Percentiles rank a stretch among this genome's conserved stretches.
These are phyloP conservation scores for Chaetodon trifasciatus DNA, from an alignment of 2,797 vertebrate species.

Conservation along the genomic window DNA sequence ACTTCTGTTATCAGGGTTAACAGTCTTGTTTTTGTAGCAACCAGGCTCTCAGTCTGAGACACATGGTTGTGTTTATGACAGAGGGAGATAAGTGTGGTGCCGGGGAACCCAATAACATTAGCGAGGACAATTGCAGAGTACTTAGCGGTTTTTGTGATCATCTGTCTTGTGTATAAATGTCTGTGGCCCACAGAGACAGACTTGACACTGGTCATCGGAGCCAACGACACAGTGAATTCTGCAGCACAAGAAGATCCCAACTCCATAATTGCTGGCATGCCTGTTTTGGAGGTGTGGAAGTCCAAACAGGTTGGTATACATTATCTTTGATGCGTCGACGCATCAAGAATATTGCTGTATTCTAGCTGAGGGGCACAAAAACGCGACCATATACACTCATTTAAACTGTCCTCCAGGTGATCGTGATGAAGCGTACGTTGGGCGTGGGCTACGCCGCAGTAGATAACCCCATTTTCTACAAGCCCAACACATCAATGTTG, in stretches of 20 bases:
- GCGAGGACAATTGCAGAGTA: constrained; percentile 9
- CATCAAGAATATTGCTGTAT: background rate
- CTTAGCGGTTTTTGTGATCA: constrained; percentile 12
- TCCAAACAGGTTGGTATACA: constrained; percentile 80
- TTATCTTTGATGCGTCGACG: background rate
- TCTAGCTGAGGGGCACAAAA: background rate
- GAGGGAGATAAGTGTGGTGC: constrained; percentile 62
- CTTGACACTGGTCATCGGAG: constrained; percentile 84
- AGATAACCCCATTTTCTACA: constrained; percentile 89
- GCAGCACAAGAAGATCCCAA: constrained; percentile 87
- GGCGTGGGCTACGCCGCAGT: constrained; percentile 89
- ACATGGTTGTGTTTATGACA: constrained; percentile 80
- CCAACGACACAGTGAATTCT: constrained; percentile 88
- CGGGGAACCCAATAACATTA: constrained; percentile 38
- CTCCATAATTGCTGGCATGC: constrained; percentile 85
- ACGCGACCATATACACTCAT: background rate
- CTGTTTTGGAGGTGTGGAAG: constrained; percentile 85
- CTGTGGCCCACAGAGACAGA: constrained; percentile 81
- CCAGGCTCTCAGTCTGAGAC: constrained; percentile 61
- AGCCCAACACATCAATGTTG: constrained; percentile 87
- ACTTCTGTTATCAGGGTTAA: constrained; percentile 40
- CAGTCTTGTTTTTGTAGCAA: constrained; percentile 75
- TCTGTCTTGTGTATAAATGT: constrained; percentile 30
- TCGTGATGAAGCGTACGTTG: constrained; percentile 89
- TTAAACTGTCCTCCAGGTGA: constrained; percentile 75